Evolutionary conservation across 2,888 invertebrate species (phyloP).

Genomic region (Phania funesta): DNA sequence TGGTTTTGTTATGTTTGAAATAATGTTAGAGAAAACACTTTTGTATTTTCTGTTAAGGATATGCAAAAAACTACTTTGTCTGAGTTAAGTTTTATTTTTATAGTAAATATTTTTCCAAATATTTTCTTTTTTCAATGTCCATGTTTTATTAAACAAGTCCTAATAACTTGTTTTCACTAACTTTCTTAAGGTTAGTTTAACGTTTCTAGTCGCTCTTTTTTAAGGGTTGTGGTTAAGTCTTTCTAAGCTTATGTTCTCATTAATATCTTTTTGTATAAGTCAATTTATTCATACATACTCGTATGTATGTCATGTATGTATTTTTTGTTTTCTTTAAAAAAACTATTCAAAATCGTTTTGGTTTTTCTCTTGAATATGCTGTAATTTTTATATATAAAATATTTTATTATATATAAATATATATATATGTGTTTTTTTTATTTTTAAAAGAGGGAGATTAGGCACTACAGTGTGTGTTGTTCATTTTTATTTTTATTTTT

Average conservation of each 20-base stretch:
- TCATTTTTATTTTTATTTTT: conserved; percentile 51
- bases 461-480: conserved; percentile 77
- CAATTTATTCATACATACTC: conserved; percentile 20
- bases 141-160: conserved; percentile 55
- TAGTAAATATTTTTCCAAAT: conserved; percentile 52
- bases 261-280: conserved; percentile 58
- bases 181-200: conserved; percentile 52
- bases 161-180: conserved; percentile 62
- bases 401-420: conserved; percentile 61
- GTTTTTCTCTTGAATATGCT: conserved; percentile 22
- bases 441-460: conserved; percentile 76
- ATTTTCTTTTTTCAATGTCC: conserved; percentile 68
- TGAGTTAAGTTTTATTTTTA: conserved; percentile 70
- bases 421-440: conserved; percentile 63
- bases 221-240: conserved; percentile 33
- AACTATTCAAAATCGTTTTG: conserved; percentile 62
- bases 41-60: conserved; percentile 72
- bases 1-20: conserved; percentile 9
- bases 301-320: no score
- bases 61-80: conserved; percentile 79
- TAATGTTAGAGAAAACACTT: conserved; percentile 39
- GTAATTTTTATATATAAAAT: conserved; percentile 62
- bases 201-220: conserved; percentile 36
- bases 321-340: conserved; percentile 60
- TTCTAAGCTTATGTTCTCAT: conserved; percentile 60